Evolutionary conservation across 2,888 invertebrate genomes (phyloP), one percentile per base, ranked within the genome.

Genomic region (Buathra laborator): DNA sequence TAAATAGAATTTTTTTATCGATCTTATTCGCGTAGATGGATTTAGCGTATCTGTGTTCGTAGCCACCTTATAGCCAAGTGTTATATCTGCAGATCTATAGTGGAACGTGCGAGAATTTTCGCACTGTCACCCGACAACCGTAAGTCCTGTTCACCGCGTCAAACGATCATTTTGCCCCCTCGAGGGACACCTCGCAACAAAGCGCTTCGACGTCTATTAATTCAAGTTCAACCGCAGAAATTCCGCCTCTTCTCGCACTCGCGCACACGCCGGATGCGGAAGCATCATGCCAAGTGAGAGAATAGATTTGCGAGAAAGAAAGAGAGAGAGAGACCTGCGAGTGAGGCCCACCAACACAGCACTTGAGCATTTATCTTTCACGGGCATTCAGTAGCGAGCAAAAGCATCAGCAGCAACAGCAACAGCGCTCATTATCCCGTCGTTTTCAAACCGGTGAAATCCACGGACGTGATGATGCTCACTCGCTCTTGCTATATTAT

Each of bases 41-140:
- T 32, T 29, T 5, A 7, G 66, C 51, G 16, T 64, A 7, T 14
- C n/a, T 43, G 43, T 66, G 16, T 43, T 9, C 3, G 66, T 16
- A 19, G 19, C 56, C n/a, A 10, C 1, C 43, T 9, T 12, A 9
- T 16, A 37, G 7, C 10, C 66, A 16, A 14, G 43, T 43, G 6
- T 37, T 37, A 16, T 19, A 43, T 66, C 37, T 1, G 37, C 43
- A n/a, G n/a, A 16, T 66, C 9, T 10, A 3, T n/a, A 10, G n/a
- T 16, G 16, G 37, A 66, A 43, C 4, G 66, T 19, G 66, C 89
- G 89, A 88, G 87, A 87, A 85, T 90, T 91, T 91, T 91, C 89
- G 92, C 92, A 89, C 86, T 90, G 92, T 92, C 92, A 92, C 90
- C 87, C 86, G 87, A 86, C 90, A 90, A 90, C 90, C 89, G 90